These are phyloP conservation scores for Drosophila leontia DNA, from an alignment of 1,140 invertebrate species.

Conservation along the genomic window DNA sequence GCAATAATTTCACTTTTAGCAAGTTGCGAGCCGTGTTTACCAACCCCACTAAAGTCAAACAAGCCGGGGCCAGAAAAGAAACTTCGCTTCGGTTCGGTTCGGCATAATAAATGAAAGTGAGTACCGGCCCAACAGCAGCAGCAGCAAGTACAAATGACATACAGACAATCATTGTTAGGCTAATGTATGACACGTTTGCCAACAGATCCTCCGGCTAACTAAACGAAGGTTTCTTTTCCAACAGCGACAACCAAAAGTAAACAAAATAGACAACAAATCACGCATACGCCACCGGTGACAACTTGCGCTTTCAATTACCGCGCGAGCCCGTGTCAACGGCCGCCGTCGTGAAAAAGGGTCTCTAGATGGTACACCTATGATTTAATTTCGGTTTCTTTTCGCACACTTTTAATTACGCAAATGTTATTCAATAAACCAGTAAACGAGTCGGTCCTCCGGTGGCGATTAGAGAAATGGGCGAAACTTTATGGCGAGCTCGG, in stretches of 20 bases:
- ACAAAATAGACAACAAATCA: constrained; percentile 47
- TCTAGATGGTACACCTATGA: constrained; percentile 46
- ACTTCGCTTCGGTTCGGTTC: constrained; percentile 27
- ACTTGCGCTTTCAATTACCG: constrained; percentile 67
- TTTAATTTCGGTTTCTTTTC: constrained; percentile 68
- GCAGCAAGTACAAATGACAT: constrained; percentile 48
- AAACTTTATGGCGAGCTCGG: constrained; percentile 43
- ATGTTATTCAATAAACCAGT: constrained; percentile 72
- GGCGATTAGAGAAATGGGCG: constrained; percentile 49
- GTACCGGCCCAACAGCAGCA: constrained; percentile 46
- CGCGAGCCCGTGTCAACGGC: constrained; percentile 72
- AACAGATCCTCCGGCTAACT: constrained; percentile 27
- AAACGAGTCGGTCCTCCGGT: constrained; percentile 25
- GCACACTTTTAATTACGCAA: constrained; percentile 75
- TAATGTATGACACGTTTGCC: constrained; percentile 77
- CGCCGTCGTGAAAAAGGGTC: constrained; percentile 40
- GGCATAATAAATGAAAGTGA: constrained; percentile 78
- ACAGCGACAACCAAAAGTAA: neutral
- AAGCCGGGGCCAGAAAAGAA: constrained; percentile 59
- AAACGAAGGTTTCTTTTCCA: constrained; percentile 13
- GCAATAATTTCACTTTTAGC: constrained; percentile 82
- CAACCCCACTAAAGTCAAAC: constrained; percentile 38
- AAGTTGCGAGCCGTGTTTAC: constrained; percentile 62
- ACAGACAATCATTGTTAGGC: constrained; percentile 64
- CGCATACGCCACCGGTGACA: constrained; percentile 54